Conservation (phyloP, 2,113 vertebrate genomes). For the Neolamprologus falcicula region DNA sequence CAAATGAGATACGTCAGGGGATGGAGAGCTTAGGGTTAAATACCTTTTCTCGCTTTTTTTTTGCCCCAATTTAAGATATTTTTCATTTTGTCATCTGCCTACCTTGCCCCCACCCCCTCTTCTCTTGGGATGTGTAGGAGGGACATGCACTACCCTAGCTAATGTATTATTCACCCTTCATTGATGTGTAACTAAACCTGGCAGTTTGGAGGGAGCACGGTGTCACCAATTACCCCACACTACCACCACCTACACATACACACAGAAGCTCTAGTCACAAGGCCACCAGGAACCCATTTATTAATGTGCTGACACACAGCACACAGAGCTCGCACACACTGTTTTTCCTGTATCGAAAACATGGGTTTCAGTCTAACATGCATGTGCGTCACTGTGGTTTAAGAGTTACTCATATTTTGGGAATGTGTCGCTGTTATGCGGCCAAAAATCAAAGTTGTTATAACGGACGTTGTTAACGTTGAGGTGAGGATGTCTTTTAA, state of each 20-base stretch:
- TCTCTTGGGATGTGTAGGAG: constrained; percentile 14
- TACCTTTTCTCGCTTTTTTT: neutral
- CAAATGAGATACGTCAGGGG: neutral
- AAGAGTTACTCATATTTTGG: neutral
- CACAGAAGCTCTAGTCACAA: constrained; percentile 30
- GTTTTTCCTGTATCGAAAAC: constrained; percentile 4
- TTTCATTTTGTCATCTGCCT: constrained; percentile 3
- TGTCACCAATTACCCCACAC: constrained; percentile 56
- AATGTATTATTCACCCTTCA: constrained; percentile 73
- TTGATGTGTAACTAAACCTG: constrained; percentile 73
- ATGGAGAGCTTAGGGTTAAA: neutral
- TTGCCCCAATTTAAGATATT: neutral
- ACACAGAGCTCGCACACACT: neutral
- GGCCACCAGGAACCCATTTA: constrained; percentile 56
- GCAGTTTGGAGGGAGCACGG: constrained; percentile 36
- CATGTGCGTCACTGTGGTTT: neutral
- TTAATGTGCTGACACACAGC: constrained; percentile 53
- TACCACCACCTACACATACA: neutral
- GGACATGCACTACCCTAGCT: constrained; percentile 39
- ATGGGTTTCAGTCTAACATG: neutral
- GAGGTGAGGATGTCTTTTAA: neutral
- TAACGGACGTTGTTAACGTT: neutral
- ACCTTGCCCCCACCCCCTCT: neutral
- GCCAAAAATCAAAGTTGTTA: neutral
- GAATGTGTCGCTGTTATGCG: neutral